Evolutionary conservation across 2,113 vertebrate genomes (phyloP).

Genomic region (Antidorcas marsupialis): DNA sequence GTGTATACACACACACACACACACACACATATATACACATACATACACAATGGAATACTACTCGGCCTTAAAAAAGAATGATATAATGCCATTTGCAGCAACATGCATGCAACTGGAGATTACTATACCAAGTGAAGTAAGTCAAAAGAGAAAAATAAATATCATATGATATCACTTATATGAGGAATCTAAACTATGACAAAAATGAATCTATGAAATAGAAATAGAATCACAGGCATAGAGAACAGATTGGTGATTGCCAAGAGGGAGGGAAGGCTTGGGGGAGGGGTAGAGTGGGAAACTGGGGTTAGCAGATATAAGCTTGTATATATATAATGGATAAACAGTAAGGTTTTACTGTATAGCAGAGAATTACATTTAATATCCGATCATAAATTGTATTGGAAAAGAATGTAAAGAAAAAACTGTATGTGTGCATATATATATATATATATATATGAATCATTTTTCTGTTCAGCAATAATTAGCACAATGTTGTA

Average conservation of each 20-base stretch:
- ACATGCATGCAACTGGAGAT: background rate
- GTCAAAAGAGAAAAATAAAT: background rate
- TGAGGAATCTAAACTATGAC: background rate
- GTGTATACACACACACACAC: fast-evolving
- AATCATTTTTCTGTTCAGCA: background rate
- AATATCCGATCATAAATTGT: background rate
- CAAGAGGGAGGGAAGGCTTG: background rate
- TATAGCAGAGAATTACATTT: background rate
- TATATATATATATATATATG: fast-evolving
- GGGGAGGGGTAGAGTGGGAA: background rate
- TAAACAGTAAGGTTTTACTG: background rate
- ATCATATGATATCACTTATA: background rate
- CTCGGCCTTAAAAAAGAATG: background rate
- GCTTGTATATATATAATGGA: background rate
- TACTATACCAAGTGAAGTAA: background rate
- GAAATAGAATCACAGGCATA: background rate
- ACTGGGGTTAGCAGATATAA: background rate
- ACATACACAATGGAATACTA: background rate
- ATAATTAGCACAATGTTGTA: background rate
- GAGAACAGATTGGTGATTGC: background rate
- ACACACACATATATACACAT: fast-evolving
- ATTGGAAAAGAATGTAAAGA: background rate
- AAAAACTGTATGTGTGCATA: background rate
- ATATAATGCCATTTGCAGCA: background rate
- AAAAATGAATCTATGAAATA: background rate